A percentile compares a stretch with the other conserved stretches of the same genome.
phyloP scores from a whole-genome alignment of 2,888 invertebrate genomes.

The Parapristionchus giblindavisi region DNA sequence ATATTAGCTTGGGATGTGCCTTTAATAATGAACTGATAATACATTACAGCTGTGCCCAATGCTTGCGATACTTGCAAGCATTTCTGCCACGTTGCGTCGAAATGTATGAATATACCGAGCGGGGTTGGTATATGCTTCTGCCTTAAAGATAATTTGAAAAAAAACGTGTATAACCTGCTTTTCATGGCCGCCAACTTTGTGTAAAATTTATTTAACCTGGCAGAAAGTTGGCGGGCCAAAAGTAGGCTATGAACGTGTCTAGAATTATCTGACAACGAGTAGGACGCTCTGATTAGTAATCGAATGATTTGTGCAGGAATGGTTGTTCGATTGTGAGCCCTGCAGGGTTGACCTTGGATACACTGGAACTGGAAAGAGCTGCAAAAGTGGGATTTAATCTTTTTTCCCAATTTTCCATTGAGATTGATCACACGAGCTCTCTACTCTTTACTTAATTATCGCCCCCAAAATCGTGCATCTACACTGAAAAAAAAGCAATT shows the following conservation, averaged over 20 bases:
- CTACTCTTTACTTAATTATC: too few relatives aligned
- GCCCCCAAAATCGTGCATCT: too few relatives aligned
- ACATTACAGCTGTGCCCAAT: slow-evolving; percentile 20
- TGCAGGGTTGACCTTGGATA: slow-evolving; percentile 24
- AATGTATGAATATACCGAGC: slow-evolving; percentile 15
- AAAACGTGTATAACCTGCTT: too few relatives aligned
- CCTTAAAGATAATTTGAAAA: too few relatives aligned
- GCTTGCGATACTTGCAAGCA: slow-evolving; percentile 28
- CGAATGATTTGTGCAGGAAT: slow-evolving; percentile 5
- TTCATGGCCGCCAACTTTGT: too few relatives aligned
- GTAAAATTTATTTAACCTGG: too few relatives aligned
- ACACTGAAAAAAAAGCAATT: too few relatives aligned
- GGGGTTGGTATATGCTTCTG: not conserved
- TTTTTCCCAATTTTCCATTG: not conserved
- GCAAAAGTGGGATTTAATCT: not conserved
- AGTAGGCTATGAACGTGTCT: too few relatives aligned
- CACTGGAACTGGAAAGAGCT: slow-evolving; percentile 11
- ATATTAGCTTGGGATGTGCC: not conserved
- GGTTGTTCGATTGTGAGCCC: slow-evolving; percentile 1
- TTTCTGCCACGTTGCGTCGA: slow-evolving; percentile 33
- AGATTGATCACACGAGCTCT: not conserved
- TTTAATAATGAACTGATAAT: not conserved
- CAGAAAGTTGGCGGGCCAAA: too few relatives aligned
- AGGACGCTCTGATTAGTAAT: too few relatives aligned
- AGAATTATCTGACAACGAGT: too few relatives aligned